Evolutionary conservation across 2,113 vertebrate species (phyloP).

Genomic region (Tetrax tetrax): DNA sequence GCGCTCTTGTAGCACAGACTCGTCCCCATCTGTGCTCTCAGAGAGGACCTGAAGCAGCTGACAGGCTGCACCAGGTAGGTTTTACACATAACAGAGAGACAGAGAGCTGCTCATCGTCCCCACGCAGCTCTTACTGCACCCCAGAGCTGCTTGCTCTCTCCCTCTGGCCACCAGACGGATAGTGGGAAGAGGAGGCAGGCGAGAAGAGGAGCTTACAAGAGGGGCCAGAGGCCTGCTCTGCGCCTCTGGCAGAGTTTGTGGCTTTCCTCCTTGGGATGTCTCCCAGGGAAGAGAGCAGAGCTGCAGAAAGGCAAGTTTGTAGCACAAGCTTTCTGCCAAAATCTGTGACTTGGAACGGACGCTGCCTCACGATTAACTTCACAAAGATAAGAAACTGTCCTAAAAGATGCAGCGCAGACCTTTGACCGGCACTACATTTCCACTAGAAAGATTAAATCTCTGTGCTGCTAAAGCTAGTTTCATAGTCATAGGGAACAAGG

Average conservation of each 20-base stretch:
- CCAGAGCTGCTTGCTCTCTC: not conserved
- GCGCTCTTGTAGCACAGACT: fast-evolving
- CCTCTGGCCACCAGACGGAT: not conserved
- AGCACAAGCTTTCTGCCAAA: not conserved
- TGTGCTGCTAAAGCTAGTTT: constrained; percentile 47
- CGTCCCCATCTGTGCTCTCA: fast-evolving
- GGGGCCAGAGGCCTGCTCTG: not conserved
- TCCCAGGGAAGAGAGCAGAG: not conserved
- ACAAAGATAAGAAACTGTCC: constrained; percentile 20
- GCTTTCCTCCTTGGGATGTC: not conserved
- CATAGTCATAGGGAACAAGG: constrained; percentile 58
- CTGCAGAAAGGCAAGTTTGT: not conserved
- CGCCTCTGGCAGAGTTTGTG: not conserved
- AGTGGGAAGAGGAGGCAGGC: not conserved
- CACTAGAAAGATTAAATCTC: constrained; percentile 65
- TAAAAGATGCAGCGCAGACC: constrained; percentile 35
- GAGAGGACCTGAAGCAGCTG: not conserved
- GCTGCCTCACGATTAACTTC: constrained; percentile 27
- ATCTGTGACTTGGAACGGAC: not conserved
- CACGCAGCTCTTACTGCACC: not conserved
- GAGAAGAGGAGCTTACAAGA: not conserved
- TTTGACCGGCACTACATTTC: constrained; percentile 41
- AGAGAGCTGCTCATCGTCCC: not conserved
- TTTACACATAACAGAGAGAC: not conserved
- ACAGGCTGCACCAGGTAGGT: not conserved